Evolutionary conservation across 2,113 vertebrate species (phyloP).

Genomic region (Myrmecobius fasciatus): DNA sequence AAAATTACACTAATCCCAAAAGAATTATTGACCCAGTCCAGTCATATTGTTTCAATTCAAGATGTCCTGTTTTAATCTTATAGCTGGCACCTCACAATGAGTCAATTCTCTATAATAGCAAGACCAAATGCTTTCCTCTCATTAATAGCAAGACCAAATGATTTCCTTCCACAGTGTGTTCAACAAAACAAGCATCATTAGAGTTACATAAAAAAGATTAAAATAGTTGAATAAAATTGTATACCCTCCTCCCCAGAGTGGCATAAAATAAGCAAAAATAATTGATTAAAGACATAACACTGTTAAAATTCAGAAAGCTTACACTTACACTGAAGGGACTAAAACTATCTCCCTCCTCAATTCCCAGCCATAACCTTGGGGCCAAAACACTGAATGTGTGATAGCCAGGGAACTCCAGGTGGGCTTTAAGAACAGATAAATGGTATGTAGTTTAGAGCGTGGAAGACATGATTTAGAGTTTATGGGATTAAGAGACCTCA

Average conservation of each 20-base stretch:
- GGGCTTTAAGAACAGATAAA: conserved; percentile 44
- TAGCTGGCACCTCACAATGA: conserved; percentile 46
- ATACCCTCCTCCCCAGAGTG: conserved; percentile 21
- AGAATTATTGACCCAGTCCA: conserved; percentile 13
- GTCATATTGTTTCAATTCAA: conserved; percentile 32
- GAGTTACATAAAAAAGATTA: conserved; percentile 47
- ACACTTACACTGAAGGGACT: neutral
- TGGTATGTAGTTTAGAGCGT: conserved; percentile 39
- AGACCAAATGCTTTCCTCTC: conserved; percentile 46
- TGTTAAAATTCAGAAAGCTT: conserved; percentile 56
- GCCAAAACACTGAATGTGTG: conserved; percentile 5
- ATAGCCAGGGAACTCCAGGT: conserved; percentile 31
- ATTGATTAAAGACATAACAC: conserved; percentile 53
- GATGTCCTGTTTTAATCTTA: neutral
- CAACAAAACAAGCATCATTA: conserved; percentile 62
- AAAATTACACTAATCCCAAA: conserved; percentile 33
- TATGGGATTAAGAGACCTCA: conserved; percentile 46
- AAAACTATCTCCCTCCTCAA: neutral
- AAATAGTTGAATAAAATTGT: conserved; percentile 60
- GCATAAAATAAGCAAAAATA: conserved; percentile 54
- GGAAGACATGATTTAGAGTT: conserved; percentile 33
- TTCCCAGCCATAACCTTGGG: conserved; percentile 6
- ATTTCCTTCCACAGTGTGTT: conserved; percentile 32
- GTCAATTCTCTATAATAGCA: conserved; percentile 14
- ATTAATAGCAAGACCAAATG: conserved; percentile 37